phyloP scores from a whole-genome alignment of 1,140 invertebrate genomes.

The Lineus longissimus region DNA sequence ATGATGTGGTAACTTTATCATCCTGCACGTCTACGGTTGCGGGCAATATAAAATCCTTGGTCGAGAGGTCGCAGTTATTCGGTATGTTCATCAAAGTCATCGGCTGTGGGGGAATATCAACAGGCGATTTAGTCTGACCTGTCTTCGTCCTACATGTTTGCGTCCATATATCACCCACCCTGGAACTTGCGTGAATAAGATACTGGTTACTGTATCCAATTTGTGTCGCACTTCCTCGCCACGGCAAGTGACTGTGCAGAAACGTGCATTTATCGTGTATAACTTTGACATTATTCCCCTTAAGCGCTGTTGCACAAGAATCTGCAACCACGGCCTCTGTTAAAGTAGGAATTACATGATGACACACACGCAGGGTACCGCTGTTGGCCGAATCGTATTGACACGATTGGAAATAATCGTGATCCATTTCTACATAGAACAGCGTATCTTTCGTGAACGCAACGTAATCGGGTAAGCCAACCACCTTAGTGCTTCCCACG shows the following conservation, averaged over 20 bases:
- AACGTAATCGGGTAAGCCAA: not conserved
- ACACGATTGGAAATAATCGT: not conserved
- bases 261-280: not conserved
- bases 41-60: slow-evolving; percentile 7
- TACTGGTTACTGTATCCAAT: not conserved
- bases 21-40: not conserved
- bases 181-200: not conserved
- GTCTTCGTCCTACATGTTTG: not conserved
- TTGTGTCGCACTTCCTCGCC: not conserved
- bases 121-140: not conserved
- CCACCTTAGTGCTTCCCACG: not conserved
- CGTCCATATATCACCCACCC: not conserved
- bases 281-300: not conserved
- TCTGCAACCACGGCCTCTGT: not conserved
- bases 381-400: not conserved
- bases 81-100: slow-evolving; percentile 1
- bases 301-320: not conserved
- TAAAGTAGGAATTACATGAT: not conserved
- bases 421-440: not conserved
- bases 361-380: not conserved
- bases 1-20: not conserved
- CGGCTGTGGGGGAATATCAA: not conserved
- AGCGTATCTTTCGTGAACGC: not conserved
- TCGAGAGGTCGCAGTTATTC: not conserved
- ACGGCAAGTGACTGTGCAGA: not conserved